Conservation (phyloP, 1,140 invertebrate genomes). For the Scaptomyza montana region DNA sequence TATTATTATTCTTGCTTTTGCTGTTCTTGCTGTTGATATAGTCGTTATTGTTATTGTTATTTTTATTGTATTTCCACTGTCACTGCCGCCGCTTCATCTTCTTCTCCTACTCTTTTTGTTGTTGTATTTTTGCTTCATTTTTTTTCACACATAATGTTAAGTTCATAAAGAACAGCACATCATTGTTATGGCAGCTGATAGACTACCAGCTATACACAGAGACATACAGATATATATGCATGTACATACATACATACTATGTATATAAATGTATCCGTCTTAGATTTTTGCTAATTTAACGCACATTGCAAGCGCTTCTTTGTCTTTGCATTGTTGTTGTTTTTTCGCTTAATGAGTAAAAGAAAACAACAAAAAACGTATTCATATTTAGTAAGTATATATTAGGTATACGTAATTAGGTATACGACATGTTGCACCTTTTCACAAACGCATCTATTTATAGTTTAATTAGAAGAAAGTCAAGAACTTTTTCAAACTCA, state of each 20-base stretch:
- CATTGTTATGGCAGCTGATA: constrained; percentile 63
- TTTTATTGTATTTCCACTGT: constrained; percentile 40
- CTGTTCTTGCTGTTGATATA: constrained; percentile 11
- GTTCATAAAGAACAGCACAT: constrained; percentile 56
- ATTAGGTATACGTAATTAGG: not conserved
- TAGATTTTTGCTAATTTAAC: constrained; percentile 25
- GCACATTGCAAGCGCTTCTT: constrained; percentile 14
- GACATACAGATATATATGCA: constrained; percentile 2
- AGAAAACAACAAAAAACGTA: not conserved
- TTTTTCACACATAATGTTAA: constrained; percentile 40
- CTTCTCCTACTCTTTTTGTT: not conserved
- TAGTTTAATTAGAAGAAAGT: too few species aligned
- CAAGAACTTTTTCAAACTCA: not conserved
- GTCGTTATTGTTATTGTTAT: constrained; percentile 24
- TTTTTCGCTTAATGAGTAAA: constrained; percentile 16
- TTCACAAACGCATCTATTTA: too few species aligned
- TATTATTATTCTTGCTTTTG: constrained; percentile 29
- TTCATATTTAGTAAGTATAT: too few species aligned
- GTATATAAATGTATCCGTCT: not conserved
- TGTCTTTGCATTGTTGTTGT: not conserved
- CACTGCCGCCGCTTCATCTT: constrained; percentile 17
- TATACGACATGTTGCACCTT: not conserved
- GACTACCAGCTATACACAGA: constrained; percentile 23
- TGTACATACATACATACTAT: constrained; percentile 6
- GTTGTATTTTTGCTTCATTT: constrained; percentile 2